phyloP scores from a whole-genome alignment of 2,888 invertebrate genomes.

The Bombylius discolor region DNA sequence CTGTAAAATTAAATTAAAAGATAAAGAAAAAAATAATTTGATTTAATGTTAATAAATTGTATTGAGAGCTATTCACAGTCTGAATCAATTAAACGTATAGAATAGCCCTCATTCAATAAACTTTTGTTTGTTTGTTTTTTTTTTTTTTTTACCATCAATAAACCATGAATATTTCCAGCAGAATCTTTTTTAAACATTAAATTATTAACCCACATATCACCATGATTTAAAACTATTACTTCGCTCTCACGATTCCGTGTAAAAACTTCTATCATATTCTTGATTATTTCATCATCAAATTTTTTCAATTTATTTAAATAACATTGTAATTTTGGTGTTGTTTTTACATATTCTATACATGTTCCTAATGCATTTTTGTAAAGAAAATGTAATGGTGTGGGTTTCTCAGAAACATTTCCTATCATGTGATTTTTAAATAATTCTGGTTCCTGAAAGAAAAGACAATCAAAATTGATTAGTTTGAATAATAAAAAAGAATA shows the following conservation, averaged over 20 bases:
- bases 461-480: background rate
- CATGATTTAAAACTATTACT: slow-evolving; percentile 38
- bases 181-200: slow-evolving; percentile 35
- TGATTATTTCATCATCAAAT: slow-evolving; percentile 19
- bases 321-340: slow-evolving; percentile 15
- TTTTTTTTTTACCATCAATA: slow-evolving; percentile 28
- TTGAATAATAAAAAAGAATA: too few relatives aligned
- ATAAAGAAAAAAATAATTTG: background rate
- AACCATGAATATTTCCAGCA: slow-evolving; percentile 26
- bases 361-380: slow-evolving; percentile 19
- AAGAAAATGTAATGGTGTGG: slow-evolving; percentile 22
- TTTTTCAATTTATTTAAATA: slow-evolving; percentile 19
- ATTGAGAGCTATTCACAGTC: too few relatives aligned
- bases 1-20: slow-evolving; percentile 12
- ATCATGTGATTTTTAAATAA: slow-evolving; percentile 21
- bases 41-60: too few relatives aligned
- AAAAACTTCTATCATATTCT: slow-evolving; percentile 22
- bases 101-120: too few relatives aligned
- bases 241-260: slow-evolving; percentile 18
- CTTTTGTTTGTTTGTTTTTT: too few relatives aligned
- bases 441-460: slow-evolving; percentile 18
- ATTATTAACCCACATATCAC: slow-evolving; percentile 40
- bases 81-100: too few relatives aligned
- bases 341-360: slow-evolving; percentile 20
- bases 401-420: slow-evolving; percentile 21